phyloP scores from a whole-genome alignment of 2,797 vertebrate species.

The Scyliorhinus canicula region DNA sequence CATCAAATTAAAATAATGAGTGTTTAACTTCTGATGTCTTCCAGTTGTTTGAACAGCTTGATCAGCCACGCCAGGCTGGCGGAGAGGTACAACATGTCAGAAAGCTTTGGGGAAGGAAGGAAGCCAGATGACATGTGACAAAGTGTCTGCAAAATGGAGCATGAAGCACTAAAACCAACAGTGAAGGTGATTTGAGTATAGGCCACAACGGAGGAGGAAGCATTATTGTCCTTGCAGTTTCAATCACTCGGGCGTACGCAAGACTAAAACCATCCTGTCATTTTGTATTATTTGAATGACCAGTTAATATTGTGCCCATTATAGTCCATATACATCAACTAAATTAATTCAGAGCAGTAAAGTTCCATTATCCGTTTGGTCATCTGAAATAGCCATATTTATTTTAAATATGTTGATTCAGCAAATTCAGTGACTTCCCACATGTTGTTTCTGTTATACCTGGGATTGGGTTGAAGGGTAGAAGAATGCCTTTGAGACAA shows the following conservation, averaged over 20 bases:
- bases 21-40: constrained; percentile 99
- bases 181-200: constrained; percentile 41
- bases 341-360: background rate
- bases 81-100: constrained; percentile 61
- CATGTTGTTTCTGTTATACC: background rate
- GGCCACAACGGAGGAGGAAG: constrained; percentile 27
- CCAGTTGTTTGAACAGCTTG: constrained; percentile 99
- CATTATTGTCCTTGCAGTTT: constrained; percentile 33
- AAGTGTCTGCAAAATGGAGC: constrained; percentile 41
- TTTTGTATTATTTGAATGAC: constrained; percentile 1
- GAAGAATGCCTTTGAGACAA: background rate
- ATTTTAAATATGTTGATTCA: background rate
- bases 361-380: constrained; percentile 9
- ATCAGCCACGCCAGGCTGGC: constrained; percentile 79
- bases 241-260: background rate
- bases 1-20: constrained; percentile 99
- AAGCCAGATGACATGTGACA: constrained; percentile 42
- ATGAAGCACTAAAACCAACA: constrained; percentile 40
- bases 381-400: background rate
- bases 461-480: background rate
- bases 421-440: background rate
- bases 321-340: background rate
- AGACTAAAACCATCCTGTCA: background rate
- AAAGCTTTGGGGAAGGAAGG: constrained; percentile 49
- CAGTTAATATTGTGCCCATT: background rate